Percentiles rank a stretch among this genome's conserved stretches.
Evolutionary conservation across 2,888 invertebrate genomes (phyloP).

Genomic region (Drosophila ezoana): DNA sequence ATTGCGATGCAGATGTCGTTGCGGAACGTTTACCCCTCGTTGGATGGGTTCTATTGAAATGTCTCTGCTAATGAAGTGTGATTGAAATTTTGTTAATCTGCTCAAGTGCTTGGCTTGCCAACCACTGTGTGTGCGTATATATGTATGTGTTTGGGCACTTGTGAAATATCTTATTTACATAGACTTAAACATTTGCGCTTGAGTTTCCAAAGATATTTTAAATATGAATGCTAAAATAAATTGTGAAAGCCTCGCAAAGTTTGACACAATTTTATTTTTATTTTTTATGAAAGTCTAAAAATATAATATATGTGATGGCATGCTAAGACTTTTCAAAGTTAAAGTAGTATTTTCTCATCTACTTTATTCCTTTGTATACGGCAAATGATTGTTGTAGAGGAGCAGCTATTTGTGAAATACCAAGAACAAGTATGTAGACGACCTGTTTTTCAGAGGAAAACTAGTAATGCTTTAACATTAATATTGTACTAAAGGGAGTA

Average conservation of each 20-base stretch:
- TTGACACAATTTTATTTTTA: background rate
- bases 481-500: no score
- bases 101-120: conserved; percentile 62
- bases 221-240: conserved; percentile 53
- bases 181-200: conserved; percentile 30
- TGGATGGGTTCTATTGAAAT: conserved; percentile 55
- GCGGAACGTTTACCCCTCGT: background rate
- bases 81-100: conserved; percentile 82
- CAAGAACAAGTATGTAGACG: no score
- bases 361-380: no score
- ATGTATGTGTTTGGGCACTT: conserved; percentile 19
- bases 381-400: no score
- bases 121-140: background rate
- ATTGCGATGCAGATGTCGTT: conserved; percentile 8
- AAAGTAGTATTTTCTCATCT: no score
- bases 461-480: no score
- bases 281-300: background rate
- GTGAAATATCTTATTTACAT: conserved; percentile 54
- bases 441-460: no score
- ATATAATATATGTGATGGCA: no score
- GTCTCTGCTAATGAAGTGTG: conserved; percentile 79
- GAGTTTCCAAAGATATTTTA: conserved; percentile 52
- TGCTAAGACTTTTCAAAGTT: no score
- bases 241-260: conserved; percentile 20
- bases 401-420: no score